Conservation (phyloP, 2,113 vertebrate genomes). For the Picathartes gymnocephalus region DNA sequence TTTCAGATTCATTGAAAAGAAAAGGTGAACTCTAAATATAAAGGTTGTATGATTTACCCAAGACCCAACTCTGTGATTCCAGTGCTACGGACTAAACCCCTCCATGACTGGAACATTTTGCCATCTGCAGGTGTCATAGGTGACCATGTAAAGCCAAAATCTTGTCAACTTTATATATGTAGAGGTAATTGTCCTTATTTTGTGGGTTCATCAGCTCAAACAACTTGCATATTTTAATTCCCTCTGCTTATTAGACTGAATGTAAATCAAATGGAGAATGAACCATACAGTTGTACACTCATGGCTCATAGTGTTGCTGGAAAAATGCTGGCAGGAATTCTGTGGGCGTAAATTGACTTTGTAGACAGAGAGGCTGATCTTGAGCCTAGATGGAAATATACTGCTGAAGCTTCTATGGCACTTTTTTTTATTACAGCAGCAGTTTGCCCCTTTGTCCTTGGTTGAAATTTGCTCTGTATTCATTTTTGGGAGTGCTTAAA, state of each 20-base stretch:
- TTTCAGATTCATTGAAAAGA: neutral
- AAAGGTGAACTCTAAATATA: neutral
- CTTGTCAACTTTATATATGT: neutral
- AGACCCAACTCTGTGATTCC: neutral
- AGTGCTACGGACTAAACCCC: neutral
- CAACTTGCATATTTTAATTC: neutral
- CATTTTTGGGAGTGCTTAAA: conserved; percentile 24
- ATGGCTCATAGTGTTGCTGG: neutral
- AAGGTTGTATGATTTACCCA: neutral
- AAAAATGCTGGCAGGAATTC: conserved; percentile 12
- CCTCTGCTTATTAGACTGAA: neutral
- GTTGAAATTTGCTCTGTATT: conserved; percentile 17
- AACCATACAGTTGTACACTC: neutral
- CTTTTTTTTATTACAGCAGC: neutral
- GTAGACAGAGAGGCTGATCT: neutral
- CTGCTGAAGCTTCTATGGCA: neutral
- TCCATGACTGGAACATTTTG: neutral
- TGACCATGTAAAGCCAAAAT: neutral
- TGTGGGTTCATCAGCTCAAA: neutral
- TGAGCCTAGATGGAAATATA: neutral
- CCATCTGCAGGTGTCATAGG: neutral
- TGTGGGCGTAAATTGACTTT: conserved; percentile 6
- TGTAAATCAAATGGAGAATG: neutral
- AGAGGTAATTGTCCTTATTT: neutral
- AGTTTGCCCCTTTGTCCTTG: conserved; percentile 34